These are phyloP conservation scores for Eupithecia dodoneata DNA, from an alignment of 2,888 invertebrate species.

Conservation along the genomic window DNA sequence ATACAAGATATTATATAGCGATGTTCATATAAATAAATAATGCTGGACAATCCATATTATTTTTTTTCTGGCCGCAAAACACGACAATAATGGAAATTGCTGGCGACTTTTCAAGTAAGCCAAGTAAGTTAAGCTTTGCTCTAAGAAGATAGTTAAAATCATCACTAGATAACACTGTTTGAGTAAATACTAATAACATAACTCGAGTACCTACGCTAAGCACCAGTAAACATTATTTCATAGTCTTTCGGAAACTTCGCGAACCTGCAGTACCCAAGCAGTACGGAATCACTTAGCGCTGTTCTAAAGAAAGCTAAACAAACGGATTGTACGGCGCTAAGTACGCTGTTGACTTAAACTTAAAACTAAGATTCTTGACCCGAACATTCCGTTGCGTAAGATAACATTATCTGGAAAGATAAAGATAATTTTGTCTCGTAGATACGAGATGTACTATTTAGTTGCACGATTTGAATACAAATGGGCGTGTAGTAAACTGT, in stretches of 20 bases:
- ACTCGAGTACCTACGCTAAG: too few species aligned
- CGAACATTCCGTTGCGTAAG: slow-evolving; percentile 24
- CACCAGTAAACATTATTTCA: background rate
- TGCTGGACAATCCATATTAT: too few species aligned
- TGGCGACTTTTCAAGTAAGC: too few species aligned
- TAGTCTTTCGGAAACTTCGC: background rate
- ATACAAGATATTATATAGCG: too few species aligned
- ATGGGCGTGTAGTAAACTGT: background rate
- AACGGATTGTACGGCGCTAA: slow-evolving; percentile 31
- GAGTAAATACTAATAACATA: too few species aligned
- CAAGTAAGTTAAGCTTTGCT: too few species aligned
- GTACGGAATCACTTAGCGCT: slow-evolving; percentile 31
- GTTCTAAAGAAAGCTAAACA: slow-evolving; percentile 34
- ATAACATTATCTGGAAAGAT: slow-evolving; percentile 22
- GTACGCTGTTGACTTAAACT: slow-evolving; percentile 25
- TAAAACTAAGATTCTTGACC: slow-evolving; percentile 30
- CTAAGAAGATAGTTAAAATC: too few species aligned
- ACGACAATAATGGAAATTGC: too few species aligned
- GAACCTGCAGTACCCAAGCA: slow-evolving; percentile 2
- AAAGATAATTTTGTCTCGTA: slow-evolving; percentile 12
- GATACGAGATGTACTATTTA: slow-evolving; percentile 1
- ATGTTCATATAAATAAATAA: too few species aligned
- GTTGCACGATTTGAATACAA: slow-evolving; percentile 8
- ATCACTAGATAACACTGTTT: too few species aligned
- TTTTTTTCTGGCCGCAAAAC: too few species aligned